phyloP scores from a whole-genome alignment of 2,113 vertebrate species.

The Anhinga anhinga region DNA sequence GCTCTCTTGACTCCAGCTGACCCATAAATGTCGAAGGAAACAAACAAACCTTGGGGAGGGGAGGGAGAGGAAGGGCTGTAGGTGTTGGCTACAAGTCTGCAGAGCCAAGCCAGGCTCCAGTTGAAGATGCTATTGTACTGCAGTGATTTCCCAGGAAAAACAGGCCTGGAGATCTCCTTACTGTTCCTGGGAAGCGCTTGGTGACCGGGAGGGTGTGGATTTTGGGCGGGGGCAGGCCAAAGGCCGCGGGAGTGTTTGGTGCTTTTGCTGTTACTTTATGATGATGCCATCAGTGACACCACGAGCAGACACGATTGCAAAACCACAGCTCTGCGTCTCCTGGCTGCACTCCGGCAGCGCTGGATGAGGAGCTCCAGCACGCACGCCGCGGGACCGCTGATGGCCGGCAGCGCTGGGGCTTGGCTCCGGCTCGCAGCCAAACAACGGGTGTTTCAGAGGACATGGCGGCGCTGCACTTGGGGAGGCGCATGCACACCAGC shows the following conservation, averaged over 20 bases:
- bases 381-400: rapidly evolving
- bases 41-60: background rate
- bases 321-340: background rate
- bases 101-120: background rate
- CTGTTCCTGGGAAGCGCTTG: background rate
- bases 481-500: background rate
- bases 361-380: background rate
- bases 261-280: background rate
- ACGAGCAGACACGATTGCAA: background rate
- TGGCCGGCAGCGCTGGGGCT: background rate
- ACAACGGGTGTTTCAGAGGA: background rate
- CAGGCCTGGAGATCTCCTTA: background rate
- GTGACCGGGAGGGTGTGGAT: background rate
- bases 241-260: background rate
- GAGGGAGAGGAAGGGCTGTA: conserved; percentile 9
- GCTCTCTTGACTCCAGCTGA: background rate
- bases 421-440: rapidly evolving
- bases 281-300: background rate
- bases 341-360: background rate
- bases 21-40: background rate
- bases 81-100: background rate
- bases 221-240: rapidly evolving
- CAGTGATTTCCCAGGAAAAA: conserved; percentile 17
- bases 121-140: conserved; percentile 15
- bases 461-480: rapidly evolving